A percentile compares a stretch with the other conserved stretches of the same genome.
phyloP scores from a whole-genome alignment of 2,888 invertebrate genomes.

The Nowickia ferox region DNA sequence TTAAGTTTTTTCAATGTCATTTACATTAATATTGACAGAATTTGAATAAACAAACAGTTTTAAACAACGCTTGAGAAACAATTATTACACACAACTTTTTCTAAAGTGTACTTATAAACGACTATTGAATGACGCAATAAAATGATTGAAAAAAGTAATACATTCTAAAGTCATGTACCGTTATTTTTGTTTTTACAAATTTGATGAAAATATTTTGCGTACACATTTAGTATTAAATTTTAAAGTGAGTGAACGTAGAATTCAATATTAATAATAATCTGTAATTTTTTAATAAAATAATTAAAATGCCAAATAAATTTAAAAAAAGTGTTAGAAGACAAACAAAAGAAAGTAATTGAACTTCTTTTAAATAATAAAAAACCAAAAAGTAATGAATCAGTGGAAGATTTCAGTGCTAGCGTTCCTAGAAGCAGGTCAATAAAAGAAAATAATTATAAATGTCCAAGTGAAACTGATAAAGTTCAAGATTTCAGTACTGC shows the following conservation, averaged over 20 bases:
- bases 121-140: no score
- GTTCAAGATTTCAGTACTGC: constrained; percentile 23
- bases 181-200: no score
- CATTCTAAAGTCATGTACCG: no score
- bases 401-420: background rate
- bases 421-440: background rate
- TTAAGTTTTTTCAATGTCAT: no score
- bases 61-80: background rate
- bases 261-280: no score
- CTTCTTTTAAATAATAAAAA: background rate
- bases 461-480: constrained; percentile 29
- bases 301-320: background rate
- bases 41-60: constrained; percentile 5
- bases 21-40: background rate
- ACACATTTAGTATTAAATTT: no score
- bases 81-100: constrained; percentile 9
- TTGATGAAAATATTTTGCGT: no score
- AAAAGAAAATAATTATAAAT: constrained; percentile 19
- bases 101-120: background rate
- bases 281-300: background rate
- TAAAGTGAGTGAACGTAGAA: no score
- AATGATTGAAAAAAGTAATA: no score
- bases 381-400: background rate
- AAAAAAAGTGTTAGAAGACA: background rate
- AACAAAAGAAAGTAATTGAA: background rate